phyloP scores from a whole-genome alignment of 92 coral and sea anemone species.

The Parazoanthus swiftii region DNA sequence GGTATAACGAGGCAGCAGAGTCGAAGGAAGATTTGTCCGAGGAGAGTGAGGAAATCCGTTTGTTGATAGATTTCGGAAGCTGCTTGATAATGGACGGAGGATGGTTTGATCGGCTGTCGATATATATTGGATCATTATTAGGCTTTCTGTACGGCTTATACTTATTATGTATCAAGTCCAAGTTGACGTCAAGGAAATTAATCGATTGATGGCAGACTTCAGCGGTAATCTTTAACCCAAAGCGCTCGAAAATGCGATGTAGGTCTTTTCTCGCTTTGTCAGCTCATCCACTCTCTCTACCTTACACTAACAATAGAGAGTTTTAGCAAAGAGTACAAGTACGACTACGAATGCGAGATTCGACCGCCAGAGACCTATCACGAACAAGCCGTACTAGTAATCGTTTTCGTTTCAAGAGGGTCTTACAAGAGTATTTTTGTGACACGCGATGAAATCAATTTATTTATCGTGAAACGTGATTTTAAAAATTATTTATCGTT shows the following conservation, averaged over 20 bases:
- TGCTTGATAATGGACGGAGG: neutral
- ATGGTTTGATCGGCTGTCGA: neutral
- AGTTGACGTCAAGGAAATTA: neutral
- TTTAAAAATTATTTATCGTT: no score
- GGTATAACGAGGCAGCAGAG: neutral
- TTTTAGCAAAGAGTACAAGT: no score
- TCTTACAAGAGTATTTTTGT: no score
- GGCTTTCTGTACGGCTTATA: neutral
- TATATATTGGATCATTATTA: neutral
- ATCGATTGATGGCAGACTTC: neutral
- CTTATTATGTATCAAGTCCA: neutral
- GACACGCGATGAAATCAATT: no score
- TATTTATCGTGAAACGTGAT: no score
- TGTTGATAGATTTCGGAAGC: neutral
- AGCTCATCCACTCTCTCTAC: neutral
- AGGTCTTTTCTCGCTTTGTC: neutral
- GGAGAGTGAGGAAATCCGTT: neutral
- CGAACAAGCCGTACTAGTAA: no score
- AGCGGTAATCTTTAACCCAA: neutral
- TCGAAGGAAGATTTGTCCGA: slow-evolving; percentile 1
- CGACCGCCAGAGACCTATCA: no score
- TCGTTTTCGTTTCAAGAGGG: no score
- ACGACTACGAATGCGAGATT: no score
- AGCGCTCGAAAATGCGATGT: neutral
- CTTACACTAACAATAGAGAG: neutral